Evolutionary conservation across 2,888 invertebrate species (phyloP), one percentile per base, ranked within the genome.

Genomic region (Lithophane leautieri): DNA sequence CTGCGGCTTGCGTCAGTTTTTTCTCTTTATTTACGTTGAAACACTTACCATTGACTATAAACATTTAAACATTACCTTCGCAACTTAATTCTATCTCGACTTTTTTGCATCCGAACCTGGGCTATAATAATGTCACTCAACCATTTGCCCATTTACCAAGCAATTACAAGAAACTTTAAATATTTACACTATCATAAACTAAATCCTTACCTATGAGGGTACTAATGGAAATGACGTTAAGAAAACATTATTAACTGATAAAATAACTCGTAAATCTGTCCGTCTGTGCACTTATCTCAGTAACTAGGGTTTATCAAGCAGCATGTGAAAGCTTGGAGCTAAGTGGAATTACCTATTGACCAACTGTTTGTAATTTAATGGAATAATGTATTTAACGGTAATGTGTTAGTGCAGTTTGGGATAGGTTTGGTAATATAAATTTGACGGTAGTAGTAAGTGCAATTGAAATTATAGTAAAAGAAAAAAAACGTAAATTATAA

Each of bases 251-350:
- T 83, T 84, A 84, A 63, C 80, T 79, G 89, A 89, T 89, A 89
- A 89, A 81, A 52, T 77, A 22, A 78, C 76, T 86, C 89, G 89
- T 89, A 89, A 89, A 89, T 89, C 89, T 86, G 85, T 89, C 89
- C 44, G 79, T 86, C 78, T 84, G 73, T 73, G 69, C 71, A 84
- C 75, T 88, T 89, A 89, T 89, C 89, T 81, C 40, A 44, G 78
- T 76, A 83, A 86, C 87, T 82, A 82, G 84, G 73, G 81, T 83
- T 88, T 89, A 89, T 89, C 90, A 72, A 79, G 73, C 70, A 82
- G 77, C 76, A 89, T 81, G 90, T 86, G 86, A 88, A 88, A 89
- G 90, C 86, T 85, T 80, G 73, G 28, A 81, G 78, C 74, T 80
- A 84, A 84, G 81, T 87, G 85, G 78, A 76, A 74, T 78, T 85